Conservation (phyloP, 1,140 invertebrate genomes). For the Cydia amplana region DNA sequence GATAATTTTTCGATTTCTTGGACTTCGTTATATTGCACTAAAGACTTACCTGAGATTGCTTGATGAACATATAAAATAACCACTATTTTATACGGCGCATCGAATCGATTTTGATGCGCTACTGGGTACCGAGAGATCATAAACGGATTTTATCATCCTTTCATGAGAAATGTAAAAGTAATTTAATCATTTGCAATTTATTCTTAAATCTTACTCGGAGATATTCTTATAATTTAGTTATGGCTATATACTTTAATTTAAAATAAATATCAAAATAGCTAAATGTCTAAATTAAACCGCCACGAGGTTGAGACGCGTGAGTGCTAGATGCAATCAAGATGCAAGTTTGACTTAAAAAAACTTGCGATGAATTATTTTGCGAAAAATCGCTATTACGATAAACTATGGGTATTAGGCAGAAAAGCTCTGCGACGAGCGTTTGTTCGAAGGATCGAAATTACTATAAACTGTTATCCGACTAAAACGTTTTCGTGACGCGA, state of each 20-base stretch:
- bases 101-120: constrained; percentile 63
- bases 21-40: background rate
- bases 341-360: background rate
- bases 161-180: constrained; percentile 21
- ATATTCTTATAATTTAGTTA: no score
- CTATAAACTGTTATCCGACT: no score
- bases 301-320: no score
- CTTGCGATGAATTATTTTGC: background rate
- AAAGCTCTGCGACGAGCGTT: no score
- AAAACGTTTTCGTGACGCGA: no score
- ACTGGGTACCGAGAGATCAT: constrained; percentile 47
- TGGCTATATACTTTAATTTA: background rate
- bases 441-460: no score
- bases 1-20: background rate
- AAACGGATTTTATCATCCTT: constrained; percentile 35
- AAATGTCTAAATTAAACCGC: no score
- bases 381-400: no score
- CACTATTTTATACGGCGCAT: constrained; percentile 45
- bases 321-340: background rate
- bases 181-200: constrained; percentile 35
- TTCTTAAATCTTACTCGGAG: constrained; percentile 14
- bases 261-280: background rate
- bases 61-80: constrained; percentile 43
- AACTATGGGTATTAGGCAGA: no score
- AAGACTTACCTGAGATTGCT: background rate